These are phyloP conservation scores for Myathropa florea DNA, from an alignment of 2,888 invertebrate genomes.

Conservation along the genomic window DNA sequence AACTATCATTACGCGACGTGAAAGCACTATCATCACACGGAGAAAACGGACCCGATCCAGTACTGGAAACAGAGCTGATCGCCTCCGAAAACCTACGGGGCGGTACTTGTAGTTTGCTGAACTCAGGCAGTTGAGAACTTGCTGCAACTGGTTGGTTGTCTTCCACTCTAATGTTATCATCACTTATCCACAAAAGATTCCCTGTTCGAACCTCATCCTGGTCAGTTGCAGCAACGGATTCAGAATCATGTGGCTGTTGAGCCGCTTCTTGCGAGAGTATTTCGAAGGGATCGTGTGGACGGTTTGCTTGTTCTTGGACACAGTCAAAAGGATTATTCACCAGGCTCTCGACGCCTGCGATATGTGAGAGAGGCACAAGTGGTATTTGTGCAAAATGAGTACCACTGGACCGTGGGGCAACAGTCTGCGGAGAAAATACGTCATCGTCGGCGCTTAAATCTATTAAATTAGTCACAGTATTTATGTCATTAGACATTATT, in stretches of 20 bases:
- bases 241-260: constrained; percentile 44
- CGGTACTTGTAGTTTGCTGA: constrained; percentile 46
- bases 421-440: constrained; percentile 7
- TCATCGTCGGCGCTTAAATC: constrained; percentile 72
- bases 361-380: constrained; percentile 30
- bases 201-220: constrained; percentile 46
- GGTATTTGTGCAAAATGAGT: constrained; percentile 19
- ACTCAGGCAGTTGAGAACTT: not conserved
- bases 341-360: constrained; percentile 67
- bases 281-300: constrained; percentile 74
- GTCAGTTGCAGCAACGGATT: not conserved
- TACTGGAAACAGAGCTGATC: constrained; percentile 49
- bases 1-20: constrained; percentile 53
- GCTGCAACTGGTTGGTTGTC: not conserved
- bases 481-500: constrained; percentile 50
- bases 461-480: constrained; percentile 71
- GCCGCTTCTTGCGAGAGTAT: constrained; percentile 73
- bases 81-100: constrained; percentile 48
- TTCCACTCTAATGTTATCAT: constrained; percentile 51
- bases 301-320: constrained; percentile 71
- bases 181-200: constrained; percentile 56
- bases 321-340: constrained; percentile 75
- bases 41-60: constrained; percentile 21
- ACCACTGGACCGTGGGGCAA: constrained; percentile 23
- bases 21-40: constrained; percentile 56